These are phyloP conservation scores for Gila robusta DNA, from an alignment of 2,797 vertebrate genomes.

Conservation along the genomic window DNA sequence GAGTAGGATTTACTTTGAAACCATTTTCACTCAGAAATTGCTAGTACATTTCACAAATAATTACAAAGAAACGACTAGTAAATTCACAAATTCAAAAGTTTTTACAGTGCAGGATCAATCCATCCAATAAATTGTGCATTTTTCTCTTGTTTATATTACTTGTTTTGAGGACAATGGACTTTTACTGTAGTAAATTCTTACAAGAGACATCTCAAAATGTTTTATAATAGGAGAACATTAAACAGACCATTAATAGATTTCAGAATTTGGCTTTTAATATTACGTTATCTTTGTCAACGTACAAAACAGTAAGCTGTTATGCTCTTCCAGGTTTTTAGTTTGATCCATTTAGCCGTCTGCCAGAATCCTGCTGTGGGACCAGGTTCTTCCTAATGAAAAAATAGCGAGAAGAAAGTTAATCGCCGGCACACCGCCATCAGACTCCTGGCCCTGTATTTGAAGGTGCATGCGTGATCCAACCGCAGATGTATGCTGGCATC, in stretches of 20 bases:
- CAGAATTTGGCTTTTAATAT: not conserved
- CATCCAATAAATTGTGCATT: not conserved
- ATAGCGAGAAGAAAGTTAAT: not conserved
- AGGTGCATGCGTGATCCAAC: constrained; percentile 11
- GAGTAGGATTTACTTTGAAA: too few species aligned
- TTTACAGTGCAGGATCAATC: not conserved
- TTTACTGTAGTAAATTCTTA: not conserved
- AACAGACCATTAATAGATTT: not conserved
- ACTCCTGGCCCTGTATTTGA: constrained; percentile 1
- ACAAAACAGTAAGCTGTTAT: not conserved
- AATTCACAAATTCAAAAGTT: too few species aligned
- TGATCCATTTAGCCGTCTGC: not conserved
- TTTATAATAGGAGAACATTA: not conserved
- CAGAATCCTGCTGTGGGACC: not conserved
- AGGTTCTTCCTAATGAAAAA: constrained; percentile 22
- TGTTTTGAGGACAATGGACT: not conserved
- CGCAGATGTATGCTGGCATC: constrained; percentile 35
- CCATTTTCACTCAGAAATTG: not conserved
- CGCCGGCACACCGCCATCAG: not conserved
- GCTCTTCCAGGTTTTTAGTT: not conserved
- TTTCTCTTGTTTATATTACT: not conserved
- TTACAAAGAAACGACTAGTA: not conserved
- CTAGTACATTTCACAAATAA: too few species aligned
- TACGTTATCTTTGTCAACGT: not conserved
- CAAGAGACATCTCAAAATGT: not conserved